phyloP scores from a whole-genome alignment of 1,140 invertebrate species.

The Yoshiicerus persimilis region DNA sequence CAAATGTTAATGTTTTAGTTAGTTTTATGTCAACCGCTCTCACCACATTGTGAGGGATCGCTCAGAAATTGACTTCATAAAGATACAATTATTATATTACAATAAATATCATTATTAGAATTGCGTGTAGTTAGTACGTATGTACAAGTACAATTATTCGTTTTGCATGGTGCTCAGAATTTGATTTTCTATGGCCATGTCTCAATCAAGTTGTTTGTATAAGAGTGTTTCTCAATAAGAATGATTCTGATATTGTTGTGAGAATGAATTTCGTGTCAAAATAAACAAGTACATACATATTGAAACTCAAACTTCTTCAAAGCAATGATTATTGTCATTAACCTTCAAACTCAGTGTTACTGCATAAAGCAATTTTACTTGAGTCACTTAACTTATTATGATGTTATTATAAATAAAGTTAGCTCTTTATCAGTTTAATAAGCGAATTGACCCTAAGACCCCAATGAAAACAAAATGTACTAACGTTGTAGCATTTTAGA shows the following conservation, averaged over 20 bases:
- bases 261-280: conserved; percentile 20
- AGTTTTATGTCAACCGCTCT: not conserved
- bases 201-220: conserved; percentile 11
- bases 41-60: not conserved
- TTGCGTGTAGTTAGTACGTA: not conserved
- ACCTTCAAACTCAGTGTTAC: not conserved
- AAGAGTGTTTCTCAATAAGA: conserved; percentile 14
- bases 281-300: not conserved
- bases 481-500: too few species aligned
- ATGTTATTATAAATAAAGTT: too few species aligned
- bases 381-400: too few species aligned
- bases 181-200: conserved; percentile 4
- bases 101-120: not conserved
- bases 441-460: too few species aligned
- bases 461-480: too few species aligned
- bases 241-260: conserved; percentile 12
- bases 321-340: not conserved
- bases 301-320: not conserved
- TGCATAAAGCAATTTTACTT: too few species aligned
- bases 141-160: not conserved
- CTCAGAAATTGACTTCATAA: conserved; percentile 9
- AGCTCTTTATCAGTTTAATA: too few species aligned
- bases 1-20: not conserved
- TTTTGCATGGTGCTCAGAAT: conserved; percentile 9
- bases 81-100: not conserved